Evolutionary conservation across 64 coral and sea anemone species (phyloP).

Genomic region (Exaiptasia diaphana): DNA sequence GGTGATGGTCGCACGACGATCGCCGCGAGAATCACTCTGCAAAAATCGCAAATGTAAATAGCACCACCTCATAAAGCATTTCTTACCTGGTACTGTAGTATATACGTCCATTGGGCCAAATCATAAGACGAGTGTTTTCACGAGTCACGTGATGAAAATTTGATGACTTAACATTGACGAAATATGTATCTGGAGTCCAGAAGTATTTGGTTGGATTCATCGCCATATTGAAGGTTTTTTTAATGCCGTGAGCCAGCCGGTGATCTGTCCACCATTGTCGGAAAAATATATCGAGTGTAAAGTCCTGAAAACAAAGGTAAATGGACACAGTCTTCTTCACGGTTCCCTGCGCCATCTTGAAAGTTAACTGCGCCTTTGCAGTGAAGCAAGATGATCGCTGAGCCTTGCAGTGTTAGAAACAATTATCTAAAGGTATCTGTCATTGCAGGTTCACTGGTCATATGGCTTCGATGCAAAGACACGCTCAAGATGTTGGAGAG

Average conservation of each 20-base stretch:
- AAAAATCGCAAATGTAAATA: too few relatives aligned
- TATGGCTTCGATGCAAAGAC: too few relatives aligned
- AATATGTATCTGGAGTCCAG: conserved; percentile 65
- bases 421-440: too few relatives aligned
- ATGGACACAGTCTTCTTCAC: not conserved
- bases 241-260: conserved; percentile 25
- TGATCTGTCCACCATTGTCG: conserved; percentile 63
- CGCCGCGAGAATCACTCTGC: not conserved
- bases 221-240: conserved; percentile 45
- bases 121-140: conserved; percentile 51
- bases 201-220: conserved; percentile 21
- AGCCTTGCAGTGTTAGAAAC: too few relatives aligned
- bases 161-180: conserved; percentile 46
- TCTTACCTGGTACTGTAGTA: conserved; percentile 58
- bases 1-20: not conserved
- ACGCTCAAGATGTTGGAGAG: too few relatives aligned
- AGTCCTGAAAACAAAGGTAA: conserved; percentile 18
- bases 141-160: conserved; percentile 46
- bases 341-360: too few relatives aligned
- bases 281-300: conserved; percentile 57
- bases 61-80: too few relatives aligned
- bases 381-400: too few relatives aligned
- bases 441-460: too few relatives aligned
- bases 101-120: conserved; percentile 38
- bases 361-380: too few relatives aligned